phyloP scores from a whole-genome alignment of 2,888 invertebrate species.

The Gasteruption jaculator region DNA sequence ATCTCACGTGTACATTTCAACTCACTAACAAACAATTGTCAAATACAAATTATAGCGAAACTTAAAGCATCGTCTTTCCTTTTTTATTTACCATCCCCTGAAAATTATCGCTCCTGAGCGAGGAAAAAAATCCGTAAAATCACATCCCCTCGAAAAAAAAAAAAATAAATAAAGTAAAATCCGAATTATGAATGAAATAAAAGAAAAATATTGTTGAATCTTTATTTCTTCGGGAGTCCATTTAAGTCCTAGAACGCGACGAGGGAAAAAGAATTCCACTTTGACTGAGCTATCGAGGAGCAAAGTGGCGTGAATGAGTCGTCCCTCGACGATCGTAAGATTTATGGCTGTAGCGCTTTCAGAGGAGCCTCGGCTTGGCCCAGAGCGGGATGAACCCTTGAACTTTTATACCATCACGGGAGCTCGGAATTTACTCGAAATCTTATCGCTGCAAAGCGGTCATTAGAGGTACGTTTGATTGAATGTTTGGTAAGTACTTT shows the following conservation, averaged over 20 bases:
- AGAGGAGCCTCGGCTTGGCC: constrained; percentile 32
- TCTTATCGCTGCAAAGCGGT: no score
- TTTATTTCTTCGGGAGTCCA: no score
- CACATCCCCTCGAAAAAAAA: constrained; percentile 10
- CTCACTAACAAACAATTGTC: constrained; percentile 38
- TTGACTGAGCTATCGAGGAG: no score
- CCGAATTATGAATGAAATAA: no score
- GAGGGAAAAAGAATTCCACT: no score
- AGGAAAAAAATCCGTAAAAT: constrained; percentile 1
- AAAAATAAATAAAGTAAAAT: no score
- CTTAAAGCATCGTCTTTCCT: constrained; percentile 5
- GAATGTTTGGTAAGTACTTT: no score
- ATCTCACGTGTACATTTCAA: constrained; percentile 44
- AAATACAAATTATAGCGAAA: constrained; percentile 41
- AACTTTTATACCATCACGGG: no score
- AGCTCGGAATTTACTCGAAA: no score
- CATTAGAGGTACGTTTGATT: no score
- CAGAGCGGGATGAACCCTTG: constrained; percentile 44
- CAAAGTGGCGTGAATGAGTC: constrained; percentile 50
- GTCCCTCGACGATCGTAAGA: constrained; percentile 50
- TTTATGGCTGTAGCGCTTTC: constrained; percentile 46
- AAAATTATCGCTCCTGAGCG: background rate
- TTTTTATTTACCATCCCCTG: background rate
- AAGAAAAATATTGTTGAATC: no score
- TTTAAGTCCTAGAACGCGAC: no score